Evolutionary conservation across 2,797 vertebrate genomes (phyloP).

Genomic region (Neopelma chrysocephalum): DNA sequence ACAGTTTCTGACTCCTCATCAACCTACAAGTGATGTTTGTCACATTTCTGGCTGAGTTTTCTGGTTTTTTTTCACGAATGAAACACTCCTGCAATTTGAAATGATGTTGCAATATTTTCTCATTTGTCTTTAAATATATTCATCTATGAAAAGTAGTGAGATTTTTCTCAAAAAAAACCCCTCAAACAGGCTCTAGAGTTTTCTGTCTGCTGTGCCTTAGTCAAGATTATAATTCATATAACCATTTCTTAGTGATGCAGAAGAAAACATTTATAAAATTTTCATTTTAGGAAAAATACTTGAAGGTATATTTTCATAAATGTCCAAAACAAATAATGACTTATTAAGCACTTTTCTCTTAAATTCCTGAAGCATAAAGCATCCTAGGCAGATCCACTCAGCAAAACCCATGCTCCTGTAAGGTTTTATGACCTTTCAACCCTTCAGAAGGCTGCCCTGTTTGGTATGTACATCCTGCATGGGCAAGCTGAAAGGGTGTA

Average conservation of each 20-base stretch:
- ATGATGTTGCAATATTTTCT: background rate
- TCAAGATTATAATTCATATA: background rate
- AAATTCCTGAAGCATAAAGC: background rate
- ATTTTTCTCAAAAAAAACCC: background rate
- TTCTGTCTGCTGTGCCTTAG: background rate
- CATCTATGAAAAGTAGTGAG: background rate
- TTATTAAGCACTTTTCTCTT: background rate
- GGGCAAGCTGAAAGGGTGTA: conserved; percentile 20
- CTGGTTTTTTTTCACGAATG: background rate
- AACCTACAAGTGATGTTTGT: background rate
- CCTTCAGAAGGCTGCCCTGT: background rate
- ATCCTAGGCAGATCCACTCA: background rate
- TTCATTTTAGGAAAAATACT: background rate
- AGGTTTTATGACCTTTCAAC: background rate
- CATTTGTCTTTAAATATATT: background rate
- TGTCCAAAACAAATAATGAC: background rate
- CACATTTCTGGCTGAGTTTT: background rate
- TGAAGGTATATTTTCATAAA: background rate
- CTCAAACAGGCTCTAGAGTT: background rate
- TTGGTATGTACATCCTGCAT: background rate
- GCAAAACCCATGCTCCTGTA: background rate
- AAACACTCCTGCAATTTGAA: background rate
- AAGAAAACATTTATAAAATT: background rate
- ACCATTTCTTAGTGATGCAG: background rate
- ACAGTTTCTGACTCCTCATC: background rate